Evolutionary conservation across 2,888 invertebrate species (phyloP).

Genomic region (Ditylenchus weischeri): DNA sequence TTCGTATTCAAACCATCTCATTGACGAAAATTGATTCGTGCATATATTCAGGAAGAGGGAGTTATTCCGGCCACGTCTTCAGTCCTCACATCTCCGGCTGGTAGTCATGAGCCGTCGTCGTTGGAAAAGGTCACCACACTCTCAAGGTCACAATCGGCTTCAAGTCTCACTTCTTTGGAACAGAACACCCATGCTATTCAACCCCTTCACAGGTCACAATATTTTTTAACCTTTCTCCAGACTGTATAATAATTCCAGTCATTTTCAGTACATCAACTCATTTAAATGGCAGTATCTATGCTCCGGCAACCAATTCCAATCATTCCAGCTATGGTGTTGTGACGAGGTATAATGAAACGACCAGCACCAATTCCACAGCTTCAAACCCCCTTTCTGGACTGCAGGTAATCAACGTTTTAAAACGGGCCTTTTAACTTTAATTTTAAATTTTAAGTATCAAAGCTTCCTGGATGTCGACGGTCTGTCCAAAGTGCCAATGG

Average conservation of each 20-base stretch:
- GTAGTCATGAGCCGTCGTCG: constrained; percentile 9
- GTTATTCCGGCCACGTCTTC: background rate
- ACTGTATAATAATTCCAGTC: background rate
- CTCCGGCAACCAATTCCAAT: background rate
- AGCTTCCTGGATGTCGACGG: constrained; percentile 34
- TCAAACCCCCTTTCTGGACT: constrained; percentile 2
- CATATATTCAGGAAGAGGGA: background rate
- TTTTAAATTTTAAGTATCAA: constrained; percentile 12
- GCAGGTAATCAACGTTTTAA: background rate
- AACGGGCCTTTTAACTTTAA: background rate
- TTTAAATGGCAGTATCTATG: background rate
- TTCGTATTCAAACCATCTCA: background rate
- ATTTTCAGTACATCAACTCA: constrained; percentile 2
- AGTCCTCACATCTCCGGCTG: background rate
- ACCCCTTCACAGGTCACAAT: background rate
- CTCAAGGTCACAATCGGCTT: constrained; percentile 36
- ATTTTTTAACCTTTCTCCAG: background rate
- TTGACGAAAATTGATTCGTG: background rate
- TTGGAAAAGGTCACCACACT: constrained; percentile 28
- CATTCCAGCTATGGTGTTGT: constrained; percentile 2
- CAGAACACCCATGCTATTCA: constrained; percentile 1
- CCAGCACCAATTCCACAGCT: background rate
- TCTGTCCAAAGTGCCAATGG: constrained; percentile 36
- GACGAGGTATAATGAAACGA: background rate
- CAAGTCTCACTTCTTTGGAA: constrained; percentile 35